Conservation (phyloP, 2,888 invertebrate genomes). For the Onthophagus sagittarius region DNA sequence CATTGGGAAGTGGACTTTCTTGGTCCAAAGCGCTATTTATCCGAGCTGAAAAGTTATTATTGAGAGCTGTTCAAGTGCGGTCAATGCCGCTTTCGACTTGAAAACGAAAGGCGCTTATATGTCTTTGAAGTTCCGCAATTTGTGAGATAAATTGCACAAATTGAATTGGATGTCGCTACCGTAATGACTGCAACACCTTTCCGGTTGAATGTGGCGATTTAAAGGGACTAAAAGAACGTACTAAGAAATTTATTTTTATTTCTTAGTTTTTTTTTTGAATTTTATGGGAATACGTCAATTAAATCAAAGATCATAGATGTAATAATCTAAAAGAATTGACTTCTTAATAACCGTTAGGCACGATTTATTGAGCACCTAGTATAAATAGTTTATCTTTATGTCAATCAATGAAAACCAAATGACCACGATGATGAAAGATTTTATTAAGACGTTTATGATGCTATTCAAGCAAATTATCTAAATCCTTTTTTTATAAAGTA, state of each 20-base stretch:
- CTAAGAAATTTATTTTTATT: too few relatives aligned
- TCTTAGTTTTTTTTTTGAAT: neutral
- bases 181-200: neutral
- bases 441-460: neutral
- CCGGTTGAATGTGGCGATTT: neutral
- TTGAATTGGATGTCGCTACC: neutral
- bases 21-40: neutral
- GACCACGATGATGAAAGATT: neutral
- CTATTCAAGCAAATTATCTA: too few relatives aligned
- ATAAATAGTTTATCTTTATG: neutral
- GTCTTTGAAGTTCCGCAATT: neutral
- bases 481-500: too few relatives aligned
- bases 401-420: neutral
- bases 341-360: neutral
- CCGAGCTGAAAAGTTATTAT: neutral
- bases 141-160: neutral
- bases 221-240: neutral
- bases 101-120: neutral
- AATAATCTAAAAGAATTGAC: neutral
- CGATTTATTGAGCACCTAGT: neutral
- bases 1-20: neutral
- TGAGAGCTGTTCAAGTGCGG: neutral
- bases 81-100: neutral
- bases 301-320: neutral
- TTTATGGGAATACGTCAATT: neutral